These are phyloP conservation scores for Yoshiicerus persimilis DNA, from an alignment of 1,140 invertebrate species.

Conservation along the genomic window DNA sequence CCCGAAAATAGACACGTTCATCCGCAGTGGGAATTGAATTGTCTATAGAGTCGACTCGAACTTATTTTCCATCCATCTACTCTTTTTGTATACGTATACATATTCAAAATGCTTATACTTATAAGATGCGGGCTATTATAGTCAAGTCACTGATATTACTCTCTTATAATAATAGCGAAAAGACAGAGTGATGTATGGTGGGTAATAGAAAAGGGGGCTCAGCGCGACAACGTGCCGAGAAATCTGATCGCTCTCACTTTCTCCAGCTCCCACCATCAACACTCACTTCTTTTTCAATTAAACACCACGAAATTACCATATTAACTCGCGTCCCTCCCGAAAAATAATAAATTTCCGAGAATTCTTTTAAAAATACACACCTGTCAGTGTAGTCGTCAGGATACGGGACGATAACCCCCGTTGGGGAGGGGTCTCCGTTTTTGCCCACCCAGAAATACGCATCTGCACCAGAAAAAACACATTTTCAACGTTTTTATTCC, in stretches of 20 bases:
- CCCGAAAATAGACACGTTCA: constrained; percentile 8
- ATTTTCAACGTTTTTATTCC: neutral
- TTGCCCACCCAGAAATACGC: constrained; percentile 88
- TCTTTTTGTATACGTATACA: neutral
- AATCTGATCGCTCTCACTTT: constrained; percentile 22
- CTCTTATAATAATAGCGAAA: no score
- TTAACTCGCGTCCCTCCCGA: neutral
- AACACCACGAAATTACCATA: neutral
- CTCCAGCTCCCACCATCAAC: constrained; percentile 11
- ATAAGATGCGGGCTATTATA: neutral
- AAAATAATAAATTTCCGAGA: neutral
- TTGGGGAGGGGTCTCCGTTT: constrained; percentile 69
- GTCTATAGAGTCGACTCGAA: neutral
- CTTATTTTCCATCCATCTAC: neutral
- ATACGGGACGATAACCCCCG: constrained; percentile 79
- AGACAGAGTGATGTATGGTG: neutral
- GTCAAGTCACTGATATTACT: no score
- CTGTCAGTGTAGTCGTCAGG: constrained; percentile 74
- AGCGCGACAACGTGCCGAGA: constrained; percentile 8
- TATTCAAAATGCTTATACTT: neutral
- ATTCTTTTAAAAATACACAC: constrained; percentile 58
- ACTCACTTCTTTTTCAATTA: constrained; percentile 22
- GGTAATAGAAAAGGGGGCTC: constrained; percentile 15
- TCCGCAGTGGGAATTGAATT: constrained; percentile 20
- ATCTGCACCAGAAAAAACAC: constrained; percentile 56